A percentile compares a stretch with the other conserved stretches of the same genome.
Evolutionary conservation across 2,113 vertebrate species (phyloP).

Genomic region (Psittacula cyanocephala): DNA sequence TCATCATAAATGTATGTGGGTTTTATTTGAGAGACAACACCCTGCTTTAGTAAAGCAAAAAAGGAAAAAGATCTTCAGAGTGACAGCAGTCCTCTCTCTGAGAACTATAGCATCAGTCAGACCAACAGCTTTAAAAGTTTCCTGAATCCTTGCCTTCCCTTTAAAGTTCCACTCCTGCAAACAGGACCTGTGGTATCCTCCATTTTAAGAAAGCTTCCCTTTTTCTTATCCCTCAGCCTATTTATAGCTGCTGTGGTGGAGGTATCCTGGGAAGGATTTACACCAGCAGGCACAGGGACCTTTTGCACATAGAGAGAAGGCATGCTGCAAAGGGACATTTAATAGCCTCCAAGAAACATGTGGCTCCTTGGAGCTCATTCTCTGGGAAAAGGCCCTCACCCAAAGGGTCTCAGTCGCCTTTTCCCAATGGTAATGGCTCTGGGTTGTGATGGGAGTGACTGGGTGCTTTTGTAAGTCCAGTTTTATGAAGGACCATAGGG

Average conservation of each 20-base stretch:
- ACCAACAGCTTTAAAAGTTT: background rate
- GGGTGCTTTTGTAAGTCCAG: background rate
- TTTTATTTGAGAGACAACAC: background rate
- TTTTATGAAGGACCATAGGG: background rate
- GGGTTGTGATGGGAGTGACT: background rate
- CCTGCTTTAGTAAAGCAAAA: background rate
- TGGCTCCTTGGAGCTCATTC: background rate
- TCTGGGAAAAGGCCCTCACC: background rate
- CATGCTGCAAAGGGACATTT: background rate
- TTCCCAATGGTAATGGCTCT: background rate
- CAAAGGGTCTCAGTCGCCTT: background rate
- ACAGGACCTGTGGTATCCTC: background rate
- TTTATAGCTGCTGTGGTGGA: background rate
- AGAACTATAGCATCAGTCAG: background rate
- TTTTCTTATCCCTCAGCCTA: slow-evolving; percentile 26
- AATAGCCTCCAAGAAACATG: background rate
- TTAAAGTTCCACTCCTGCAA: background rate
- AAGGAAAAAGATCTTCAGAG: background rate
- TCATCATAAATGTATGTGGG: background rate
- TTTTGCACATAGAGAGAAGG: background rate
- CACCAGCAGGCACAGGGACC: background rate
- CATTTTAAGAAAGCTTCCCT: slow-evolving; percentile 22
- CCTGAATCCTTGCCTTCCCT: background rate
- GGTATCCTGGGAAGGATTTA: background rate
- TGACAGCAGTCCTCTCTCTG: background rate